Percentiles rank a stretch among this genome's conserved stretches.
Conservation (phyloP, 2,113 vertebrate species). For the Atherinomorus stipes region DNA sequence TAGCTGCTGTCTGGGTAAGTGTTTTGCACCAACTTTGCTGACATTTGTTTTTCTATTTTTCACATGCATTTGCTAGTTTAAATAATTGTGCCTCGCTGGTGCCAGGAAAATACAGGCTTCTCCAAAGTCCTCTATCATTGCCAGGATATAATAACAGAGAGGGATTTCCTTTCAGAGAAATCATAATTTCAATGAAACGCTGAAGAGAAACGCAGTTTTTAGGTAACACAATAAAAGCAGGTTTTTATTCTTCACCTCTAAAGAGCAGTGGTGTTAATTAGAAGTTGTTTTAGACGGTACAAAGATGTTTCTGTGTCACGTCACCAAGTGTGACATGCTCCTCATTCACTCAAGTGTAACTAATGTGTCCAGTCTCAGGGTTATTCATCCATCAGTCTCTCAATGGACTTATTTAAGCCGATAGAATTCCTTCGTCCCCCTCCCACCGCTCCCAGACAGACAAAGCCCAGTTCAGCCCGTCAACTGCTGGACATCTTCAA, state of each 20-base stretch:
- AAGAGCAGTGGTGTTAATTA: constrained; percentile 1
- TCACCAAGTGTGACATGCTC: constrained; percentile 21
- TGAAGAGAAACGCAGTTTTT: constrained; percentile 7
- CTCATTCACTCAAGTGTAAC: constrained; percentile 17
- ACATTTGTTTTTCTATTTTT: constrained; percentile 6
- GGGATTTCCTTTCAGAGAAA: constrained; percentile 40
- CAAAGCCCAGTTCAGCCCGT: constrained; percentile 56
- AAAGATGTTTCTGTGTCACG: constrained; percentile 20
- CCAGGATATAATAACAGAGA: constrained; percentile 54
- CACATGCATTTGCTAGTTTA: constrained; percentile 20
- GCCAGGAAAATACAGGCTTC: constrained; percentile 69
- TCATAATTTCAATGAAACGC: constrained; percentile 39
- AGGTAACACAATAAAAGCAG: constrained; percentile 2
- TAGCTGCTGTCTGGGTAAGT: not conserved
- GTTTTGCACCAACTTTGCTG: constrained; percentile 12
- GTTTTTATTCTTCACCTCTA: too few relatives aligned
- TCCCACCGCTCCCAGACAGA: constrained; percentile 10
- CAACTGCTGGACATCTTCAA: constrained; percentile 56
- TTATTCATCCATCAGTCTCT: constrained; percentile 38
- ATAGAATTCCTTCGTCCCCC: constrained; percentile 8
- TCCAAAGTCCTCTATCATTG: constrained; percentile 46
- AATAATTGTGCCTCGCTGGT: constrained; percentile 49
- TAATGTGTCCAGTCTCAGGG: constrained; percentile 13
- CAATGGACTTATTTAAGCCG: constrained; percentile 31
- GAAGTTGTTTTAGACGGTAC: constrained; percentile 1